These are phyloP conservation scores for Hipposideros larvatus DNA, from an alignment of 2,797 vertebrate genomes.

Conservation along the genomic window DNA sequence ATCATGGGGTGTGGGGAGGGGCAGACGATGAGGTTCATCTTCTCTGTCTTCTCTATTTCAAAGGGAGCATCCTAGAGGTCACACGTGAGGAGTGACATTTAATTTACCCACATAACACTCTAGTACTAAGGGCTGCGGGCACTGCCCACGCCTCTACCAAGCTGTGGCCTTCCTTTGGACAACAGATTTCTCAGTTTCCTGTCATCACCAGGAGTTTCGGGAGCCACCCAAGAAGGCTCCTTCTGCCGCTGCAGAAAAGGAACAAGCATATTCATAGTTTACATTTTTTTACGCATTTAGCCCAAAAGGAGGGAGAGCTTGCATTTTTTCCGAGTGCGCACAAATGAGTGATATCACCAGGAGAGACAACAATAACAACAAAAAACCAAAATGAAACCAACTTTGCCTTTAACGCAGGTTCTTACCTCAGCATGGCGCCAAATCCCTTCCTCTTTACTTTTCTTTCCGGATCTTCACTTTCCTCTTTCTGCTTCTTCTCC, in stretches of 20 bases:
- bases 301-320: neutral
- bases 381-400: neutral
- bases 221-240: neutral
- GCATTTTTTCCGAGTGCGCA: neutral
- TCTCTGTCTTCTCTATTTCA: neutral
- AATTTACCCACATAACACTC: rapidly evolving
- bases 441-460: conserved; percentile 96
- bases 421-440: conserved; percentile 94
- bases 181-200: neutral
- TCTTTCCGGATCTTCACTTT: conserved; percentile 92
- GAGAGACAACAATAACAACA: neutral
- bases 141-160: neutral
- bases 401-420: conserved; percentile 24
- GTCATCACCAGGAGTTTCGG: neutral
- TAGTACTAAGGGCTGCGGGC: no score
- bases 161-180: neutral
- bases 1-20: neutral
- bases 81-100: neutral
- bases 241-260: conserved; percentile 1
- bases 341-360: neutral
- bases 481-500: conserved; percentile 92
- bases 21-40: neutral
- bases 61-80: neutral
- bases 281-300: neutral
- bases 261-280: neutral